Base-by-base conservation (phyloP, 2,888 invertebrate genomes). In the Diplolepis rosae region DNA sequence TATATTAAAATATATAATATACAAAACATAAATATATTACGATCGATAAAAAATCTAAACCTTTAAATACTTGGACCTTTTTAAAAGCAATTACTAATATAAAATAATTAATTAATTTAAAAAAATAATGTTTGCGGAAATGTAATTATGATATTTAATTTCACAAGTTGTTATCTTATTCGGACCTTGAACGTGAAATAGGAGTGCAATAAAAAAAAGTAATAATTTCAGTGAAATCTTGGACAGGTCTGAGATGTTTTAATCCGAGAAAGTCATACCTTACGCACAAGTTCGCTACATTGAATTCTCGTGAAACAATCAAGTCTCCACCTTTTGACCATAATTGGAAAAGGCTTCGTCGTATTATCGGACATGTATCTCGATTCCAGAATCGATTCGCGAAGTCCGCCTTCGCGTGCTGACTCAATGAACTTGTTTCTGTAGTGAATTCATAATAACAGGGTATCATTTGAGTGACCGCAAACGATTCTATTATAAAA, bases 371-470 rank as follows among this genome's bases (percentile, higher is more conserved):
- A 68, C 68, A 75, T 65, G 28, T 67, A 75, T 73, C 70, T 75
- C 69, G 73, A 73, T 75, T 73, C 51, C 73, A 70, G 66, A 72
- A 69, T 72, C 68, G 67, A 72, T 73, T 73, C 70, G 61, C 67
- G 69, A 70, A 56, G 71, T 61, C 67, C 66, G 65, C 66, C 71
- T 65, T 69, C 54, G 27, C 68, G 66, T 69, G 61, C 50, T 54
- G 68, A 73, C 66, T 73, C 68, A 71, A 76, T 76, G 71, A 71
- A 71, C 68, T 70, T 71, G 73, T 69, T 73, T 54, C 73, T 69
- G 66, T 42, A 61, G 75, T 27, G 50, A 66, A 71, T 68, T 68
- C 71, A 70, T 73, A 76, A 76, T 76, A 76, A 72, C 69, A 74
- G 76, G 32, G 52, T 51, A 32, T 68, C 65, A 65, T 65, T 70